Base-by-base conservation (phyloP, 2,113 vertebrate genomes). In the Sander vitreus region DNA sequence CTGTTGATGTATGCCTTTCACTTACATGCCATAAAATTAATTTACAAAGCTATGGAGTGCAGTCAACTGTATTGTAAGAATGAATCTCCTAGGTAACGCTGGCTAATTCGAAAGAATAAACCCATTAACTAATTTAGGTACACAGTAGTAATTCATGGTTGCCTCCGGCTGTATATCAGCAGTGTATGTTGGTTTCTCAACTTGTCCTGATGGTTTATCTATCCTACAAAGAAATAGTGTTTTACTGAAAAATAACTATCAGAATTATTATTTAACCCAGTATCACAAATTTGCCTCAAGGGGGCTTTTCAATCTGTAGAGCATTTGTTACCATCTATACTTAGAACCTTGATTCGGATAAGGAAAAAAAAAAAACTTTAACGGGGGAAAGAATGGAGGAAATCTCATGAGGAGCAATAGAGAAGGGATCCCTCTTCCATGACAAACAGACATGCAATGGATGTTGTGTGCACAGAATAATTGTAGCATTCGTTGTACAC, bases 21-120 rank as follows among this genome's bases (percentile, higher is more conserved):
- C 73, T 73, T 73, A 63, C 55, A 81, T 80, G 71, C 74, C 74
- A 92, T 86, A 64, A 89, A 87, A 74, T 71, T 15, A 68, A 84
- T 84, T 78, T 78, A 58, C 83, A 60, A 82, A 87, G 47, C 73
- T 54, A 33, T 47, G 27, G 53, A 50, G 39, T 45, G 74, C 60
- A 60, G 23, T 69, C 54, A 66, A 21, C 27, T 64, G 50, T 47
- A 62, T 67, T 73, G 39, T 68, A 67, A 57, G 39, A 78, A 69
- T 87, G 15, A 25, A 30, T 87, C 66, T 65, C 71, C 50, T 11
- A 25, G 36, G 72, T 72, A 73, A 82, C 72, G 18, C 50, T 12
- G 50, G 62, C 27, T 59, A 69, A 33, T 86, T 70, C 33, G 68
- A 63, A 73, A 63, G 57, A 84, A 78, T 54, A 50, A 83, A 70